A percentile compares a stretch with the other conserved stretches of the same genome.
Conservation (phyloP, 2,888 invertebrate genomes). For the Neoascia interrupta region DNA sequence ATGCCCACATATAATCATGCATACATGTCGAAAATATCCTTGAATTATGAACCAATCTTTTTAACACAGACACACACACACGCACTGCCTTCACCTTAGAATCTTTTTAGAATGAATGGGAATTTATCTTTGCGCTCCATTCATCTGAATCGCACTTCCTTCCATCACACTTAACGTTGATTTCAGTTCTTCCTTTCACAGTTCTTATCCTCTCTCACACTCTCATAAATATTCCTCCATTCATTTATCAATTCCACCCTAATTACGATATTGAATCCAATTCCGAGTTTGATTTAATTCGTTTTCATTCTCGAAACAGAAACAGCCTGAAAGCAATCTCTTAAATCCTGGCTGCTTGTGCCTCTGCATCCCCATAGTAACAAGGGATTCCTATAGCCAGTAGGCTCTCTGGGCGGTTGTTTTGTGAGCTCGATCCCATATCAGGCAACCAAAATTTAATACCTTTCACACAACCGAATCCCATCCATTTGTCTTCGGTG, state of each 20-base stretch:
- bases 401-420: background rate
- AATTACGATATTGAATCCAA: constrained; percentile 53
- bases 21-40: too few relatives aligned
- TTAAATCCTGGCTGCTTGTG: constrained; percentile 1
- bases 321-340: constrained; percentile 12
- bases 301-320: constrained; percentile 29
- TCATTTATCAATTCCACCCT: constrained; percentile 54
- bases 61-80: too few relatives aligned
- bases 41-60: too few relatives aligned
- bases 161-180: too few relatives aligned
- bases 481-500: constrained; percentile 54
- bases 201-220: constrained; percentile 6
- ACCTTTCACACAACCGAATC: constrained; percentile 31
- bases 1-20: too few relatives aligned
- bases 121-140: too few relatives aligned
- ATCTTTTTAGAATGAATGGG: too few relatives aligned
- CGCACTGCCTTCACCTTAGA: too few relatives aligned
- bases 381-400: background rate
- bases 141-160: too few relatives aligned
- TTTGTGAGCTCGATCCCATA: background rate
- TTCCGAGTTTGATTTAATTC: constrained; percentile 51
- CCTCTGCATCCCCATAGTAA: background rate
- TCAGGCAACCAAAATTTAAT: constrained; percentile 19
- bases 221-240: constrained; percentile 26
- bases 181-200: background rate